Conservation (phyloP, 2,797 vertebrate genomes). For the Hapalemur alaotrensis region DNA sequence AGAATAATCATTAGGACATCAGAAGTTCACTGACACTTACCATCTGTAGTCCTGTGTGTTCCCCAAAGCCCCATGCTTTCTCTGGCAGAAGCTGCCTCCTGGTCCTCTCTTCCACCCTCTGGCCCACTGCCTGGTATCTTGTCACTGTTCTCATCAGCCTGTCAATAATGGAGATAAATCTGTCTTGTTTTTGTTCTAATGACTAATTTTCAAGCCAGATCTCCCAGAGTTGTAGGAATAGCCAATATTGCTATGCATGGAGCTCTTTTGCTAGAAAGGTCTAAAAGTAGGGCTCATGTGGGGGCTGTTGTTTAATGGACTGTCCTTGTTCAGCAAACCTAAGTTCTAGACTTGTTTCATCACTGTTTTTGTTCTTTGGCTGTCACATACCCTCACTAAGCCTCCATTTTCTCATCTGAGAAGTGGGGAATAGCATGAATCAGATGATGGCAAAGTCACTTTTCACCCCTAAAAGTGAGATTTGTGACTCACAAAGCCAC, state of each 20-base stretch:
- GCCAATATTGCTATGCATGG: neutral
- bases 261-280: neutral
- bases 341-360: neutral
- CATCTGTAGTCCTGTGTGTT: neutral
- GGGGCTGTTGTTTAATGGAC: neutral
- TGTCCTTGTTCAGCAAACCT: neutral
- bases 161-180: neutral
- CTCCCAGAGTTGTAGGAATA: neutral
- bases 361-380: neutral
- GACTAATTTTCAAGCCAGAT: neutral
- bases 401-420: neutral
- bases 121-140: neutral
- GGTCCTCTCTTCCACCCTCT: neutral
- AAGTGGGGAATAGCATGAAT: neutral
- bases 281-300: neutral
- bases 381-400: neutral
- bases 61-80: neutral
- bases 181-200: neutral
- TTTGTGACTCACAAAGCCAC: neutral
- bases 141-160: neutral
- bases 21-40: neutral
- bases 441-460: neutral
- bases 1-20: neutral
- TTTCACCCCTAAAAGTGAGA: neutral
- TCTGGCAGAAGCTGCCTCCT: neutral